phyloP scores from a whole-genome alignment of 2,113 vertebrate species.

The Lutjanus erythropterus region DNA sequence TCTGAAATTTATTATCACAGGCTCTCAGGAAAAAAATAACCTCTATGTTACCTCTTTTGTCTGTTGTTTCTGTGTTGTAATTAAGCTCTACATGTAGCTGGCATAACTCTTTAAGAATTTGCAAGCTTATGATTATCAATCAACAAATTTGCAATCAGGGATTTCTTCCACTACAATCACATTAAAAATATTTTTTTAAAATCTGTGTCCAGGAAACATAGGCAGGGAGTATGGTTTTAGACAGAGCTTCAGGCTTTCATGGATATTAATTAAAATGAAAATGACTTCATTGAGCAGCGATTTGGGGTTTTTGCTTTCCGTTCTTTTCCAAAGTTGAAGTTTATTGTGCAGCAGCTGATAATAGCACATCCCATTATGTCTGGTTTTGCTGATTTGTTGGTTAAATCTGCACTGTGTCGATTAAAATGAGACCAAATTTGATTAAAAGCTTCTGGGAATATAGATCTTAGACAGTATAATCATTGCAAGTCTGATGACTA shows the following conservation, averaged over 20 bases:
- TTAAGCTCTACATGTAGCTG: constrained; percentile 29
- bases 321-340: neutral
- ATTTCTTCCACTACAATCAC: constrained; percentile 16
- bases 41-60: neutral
- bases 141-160: constrained; percentile 34
- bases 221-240: neutral
- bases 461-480: neutral
- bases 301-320: neutral
- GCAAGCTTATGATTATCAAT: constrained; percentile 24
- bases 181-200: neutral
- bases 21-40: neutral
- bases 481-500: neutral
- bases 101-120: constrained; percentile 4
- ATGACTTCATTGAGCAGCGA: neutral
- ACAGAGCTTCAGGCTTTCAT: neutral
- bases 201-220: constrained; percentile 8
- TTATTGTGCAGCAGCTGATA: constrained; percentile 4
- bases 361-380: neutral
- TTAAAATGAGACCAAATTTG: neutral
- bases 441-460: neutral
- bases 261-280: constrained; percentile 9
- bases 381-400: neutral
- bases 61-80: constrained; percentile 20
- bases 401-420: neutral
- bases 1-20: neutral